Evolutionary conservation across 2,797 vertebrate species (phyloP), one percentile per base, ranked within the genome.

Genomic region (Chaunax sp.): DNA sequence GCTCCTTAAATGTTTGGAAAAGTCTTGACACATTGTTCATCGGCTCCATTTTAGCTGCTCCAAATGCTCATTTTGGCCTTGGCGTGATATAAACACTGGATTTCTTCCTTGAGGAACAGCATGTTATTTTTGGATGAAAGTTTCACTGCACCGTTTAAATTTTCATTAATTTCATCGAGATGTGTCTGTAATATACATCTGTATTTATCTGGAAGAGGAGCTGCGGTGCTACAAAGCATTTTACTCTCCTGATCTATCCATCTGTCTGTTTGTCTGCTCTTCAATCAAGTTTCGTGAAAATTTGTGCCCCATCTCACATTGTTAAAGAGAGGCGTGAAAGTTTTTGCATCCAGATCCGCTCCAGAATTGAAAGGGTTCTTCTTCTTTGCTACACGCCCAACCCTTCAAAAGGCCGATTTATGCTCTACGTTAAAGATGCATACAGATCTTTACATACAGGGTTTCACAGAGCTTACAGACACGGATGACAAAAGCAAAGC

Each of bases 161-260:
- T 65, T 49, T 58, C 6, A 74, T 78, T 40, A 22, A 67, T 66
- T 45, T 49, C 11, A 50, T 59, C 43, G 3, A 51, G n/a, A 30
- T 47, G 14, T 26, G 26, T 61, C 47, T 45, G 28, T 28, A 45
- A 54, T 25, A 20, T 38, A 44, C 44, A 46, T 3, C n/a, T 20
- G 19, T 8, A 11, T 69, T 44, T 38, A 41, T 69, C 19, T 20
- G 5, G 43, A 20, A n/a, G n/a, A 12, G 16, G n/a, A n/a, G 40
- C 18, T 4, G 18, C n/a, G 40, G 18, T n/a, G 8, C 19, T 19
- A 20, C 18, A 7, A 20, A 43, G 20, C 19, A 45, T 45, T 40
- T 15, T 14, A 40, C 38, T 4, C 4, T 40, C 41, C 16, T 43
- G 18, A 43, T 19, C 6, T 15, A 40, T 40, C 14, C 3, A 40